phyloP scores from a whole-genome alignment of 2,113 vertebrate species.

The Origma solitaria region DNA sequence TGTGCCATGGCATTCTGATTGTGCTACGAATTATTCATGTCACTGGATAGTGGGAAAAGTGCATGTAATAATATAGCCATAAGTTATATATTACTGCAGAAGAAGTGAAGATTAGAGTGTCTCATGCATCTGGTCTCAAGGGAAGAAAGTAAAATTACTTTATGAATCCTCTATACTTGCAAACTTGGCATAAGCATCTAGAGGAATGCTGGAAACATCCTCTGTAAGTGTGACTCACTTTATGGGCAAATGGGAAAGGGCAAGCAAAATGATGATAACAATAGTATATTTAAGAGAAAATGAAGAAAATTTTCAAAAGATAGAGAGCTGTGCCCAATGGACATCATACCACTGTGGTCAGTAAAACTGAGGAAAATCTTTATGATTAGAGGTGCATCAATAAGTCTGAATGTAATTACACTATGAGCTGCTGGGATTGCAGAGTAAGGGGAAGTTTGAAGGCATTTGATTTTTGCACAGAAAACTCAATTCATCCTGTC shows the following conservation, averaged over 20 bases:
- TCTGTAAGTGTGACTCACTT: background rate
- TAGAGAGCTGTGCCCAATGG: background rate
- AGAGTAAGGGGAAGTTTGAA: background rate
- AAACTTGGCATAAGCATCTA: background rate
- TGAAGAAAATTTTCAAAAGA: background rate
- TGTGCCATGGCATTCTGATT: background rate
- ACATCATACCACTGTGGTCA: background rate
- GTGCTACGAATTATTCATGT: background rate
- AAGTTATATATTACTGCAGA: background rate
- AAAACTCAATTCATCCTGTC: background rate
- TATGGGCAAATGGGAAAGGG: background rate
- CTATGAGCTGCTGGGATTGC: background rate
- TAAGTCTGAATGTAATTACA: background rate
- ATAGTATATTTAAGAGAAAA: background rate
- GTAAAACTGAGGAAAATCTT: background rate
- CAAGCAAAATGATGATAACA: background rate
- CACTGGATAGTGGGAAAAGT: background rate
- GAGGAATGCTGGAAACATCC: background rate
- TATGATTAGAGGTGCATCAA: background rate
- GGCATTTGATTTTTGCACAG: background rate
- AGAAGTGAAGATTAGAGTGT: background rate
- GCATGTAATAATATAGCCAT: background rate
- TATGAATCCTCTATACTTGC: background rate
- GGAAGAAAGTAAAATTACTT: background rate
- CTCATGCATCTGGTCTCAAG: background rate